Base-by-base conservation (phyloP, 2,888 invertebrate species). In the Bedellia somnulentella region DNA sequence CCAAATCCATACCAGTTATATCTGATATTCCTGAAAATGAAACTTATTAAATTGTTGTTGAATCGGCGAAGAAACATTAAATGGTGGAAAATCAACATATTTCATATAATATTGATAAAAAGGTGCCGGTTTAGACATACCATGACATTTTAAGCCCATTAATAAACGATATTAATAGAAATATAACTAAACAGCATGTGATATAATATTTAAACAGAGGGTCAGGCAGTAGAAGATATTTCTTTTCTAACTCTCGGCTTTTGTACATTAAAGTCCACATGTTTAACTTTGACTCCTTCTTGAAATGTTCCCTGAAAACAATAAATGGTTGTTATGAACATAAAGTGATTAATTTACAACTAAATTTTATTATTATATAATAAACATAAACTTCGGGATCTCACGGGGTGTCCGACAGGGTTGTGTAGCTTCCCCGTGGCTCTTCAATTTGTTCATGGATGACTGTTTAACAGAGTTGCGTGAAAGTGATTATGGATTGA, bases 161-260 rank as follows among this genome's bases (percentile, higher is more conserved):
- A 21, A 61, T 45, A 5, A 61, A 29, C 28, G 61, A 37, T 34
- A 75, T 71, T 23, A 71, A 37, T 15, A 44, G 27, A 3, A 64
- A 44, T 16, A 73, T 67, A 2, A 66, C 42, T 1, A 75, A 49
- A 30, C 75, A 71, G 33, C 73, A 70, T 2, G 53, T 46, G 17
- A 70, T 71, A 32, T 75, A 93, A 54, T 89, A 93, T 53, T 91
- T 92, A 49, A 92, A 89, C 38, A 93, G 79, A 0, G 89, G 87
- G 64, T 95, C 94, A 1, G 86, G 83, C 41, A 89, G 81, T 29
- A 80, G 63, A 28, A 89, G 60, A 54, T 87, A 93, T 3, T 82
- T 81, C 42, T 82, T 67, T 59, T 94, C 93, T 61, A 78, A 42
- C 81, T 79, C 40, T 67, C 79, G 45, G 32, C 58, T 48, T 37